Conservation (phyloP, 2,797 vertebrate genomes). For the Sebastolobus altivelis region DNA sequence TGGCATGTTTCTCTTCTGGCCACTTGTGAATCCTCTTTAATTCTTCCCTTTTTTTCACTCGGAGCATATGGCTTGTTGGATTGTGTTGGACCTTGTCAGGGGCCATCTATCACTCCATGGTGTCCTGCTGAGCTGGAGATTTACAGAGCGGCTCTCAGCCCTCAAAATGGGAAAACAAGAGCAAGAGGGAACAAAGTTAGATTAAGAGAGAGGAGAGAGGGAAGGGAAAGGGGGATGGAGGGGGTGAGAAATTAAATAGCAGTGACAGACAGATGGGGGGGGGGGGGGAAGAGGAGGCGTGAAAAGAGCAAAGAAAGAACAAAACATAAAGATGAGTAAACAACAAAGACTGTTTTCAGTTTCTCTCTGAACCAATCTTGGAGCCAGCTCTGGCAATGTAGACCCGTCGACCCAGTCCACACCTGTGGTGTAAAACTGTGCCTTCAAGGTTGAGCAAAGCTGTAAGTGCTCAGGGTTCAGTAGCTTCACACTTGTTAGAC, state of each 20-base stretch:
- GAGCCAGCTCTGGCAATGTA: conserved; percentile 15
- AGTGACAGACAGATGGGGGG: conserved; percentile 22
- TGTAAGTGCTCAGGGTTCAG: conserved; percentile 43
- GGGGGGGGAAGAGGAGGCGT: background rate
- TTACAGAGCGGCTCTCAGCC: conserved; percentile 56
- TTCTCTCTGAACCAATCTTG: conserved; percentile 18
- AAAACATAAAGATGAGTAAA: conserved; percentile 43
- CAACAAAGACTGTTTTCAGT: conserved; percentile 30
- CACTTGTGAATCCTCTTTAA: conserved; percentile 72
- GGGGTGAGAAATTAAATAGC: conserved; percentile 42
- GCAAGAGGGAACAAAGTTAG: conserved; percentile 48
- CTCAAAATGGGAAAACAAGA: conserved; percentile 77
- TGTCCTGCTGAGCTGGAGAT: conserved; percentile 78
- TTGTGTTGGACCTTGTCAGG: conserved; percentile 83
- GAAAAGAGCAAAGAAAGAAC: conserved; percentile 34
- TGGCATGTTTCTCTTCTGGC: conserved; percentile 59
- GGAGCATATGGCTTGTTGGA: conserved; percentile 77
- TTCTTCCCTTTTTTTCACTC: conserved; percentile 62
- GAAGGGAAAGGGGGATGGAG: conserved; percentile 31
- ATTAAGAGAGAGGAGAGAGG: conserved; percentile 44
- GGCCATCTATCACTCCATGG: conserved; percentile 81
- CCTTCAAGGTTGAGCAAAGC: conserved; percentile 50
- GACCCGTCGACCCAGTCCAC: conserved; percentile 14
- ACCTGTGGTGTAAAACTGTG: conserved; percentile 57
- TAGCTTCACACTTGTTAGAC: conserved; percentile 54